These are phyloP conservation scores for Ochlodes sylvanus DNA, from an alignment of 2,888 invertebrate species.

Conservation along the genomic window DNA sequence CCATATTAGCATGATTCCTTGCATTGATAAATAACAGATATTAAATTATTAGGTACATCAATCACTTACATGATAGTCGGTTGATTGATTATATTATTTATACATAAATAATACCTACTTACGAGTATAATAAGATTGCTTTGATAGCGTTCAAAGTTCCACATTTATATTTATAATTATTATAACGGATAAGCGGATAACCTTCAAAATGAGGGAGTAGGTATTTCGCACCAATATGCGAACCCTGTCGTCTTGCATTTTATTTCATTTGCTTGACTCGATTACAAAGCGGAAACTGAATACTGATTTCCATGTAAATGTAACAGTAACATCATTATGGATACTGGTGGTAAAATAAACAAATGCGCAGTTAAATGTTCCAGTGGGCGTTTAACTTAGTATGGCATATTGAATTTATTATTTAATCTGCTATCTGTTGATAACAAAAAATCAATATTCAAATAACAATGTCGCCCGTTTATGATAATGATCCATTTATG, in stretches of 20 bases:
- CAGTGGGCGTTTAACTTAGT: slow-evolving; percentile 30
- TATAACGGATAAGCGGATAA: no score
- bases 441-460: slow-evolving; percentile 20
- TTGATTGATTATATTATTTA: no score
- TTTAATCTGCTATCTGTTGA: slow-evolving; percentile 21
- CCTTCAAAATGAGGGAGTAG: background rate
- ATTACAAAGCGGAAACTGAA: background rate
- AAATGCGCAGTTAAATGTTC: slow-evolving; percentile 28
- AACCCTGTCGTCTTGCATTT: slow-evolving; percentile 7
- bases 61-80: no score
- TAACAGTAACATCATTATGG: slow-evolving; percentile 12
- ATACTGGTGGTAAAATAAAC: slow-evolving; percentile 18
- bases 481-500: slow-evolving; percentile 40
- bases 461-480: slow-evolving; percentile 2
- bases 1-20: no score
- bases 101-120: no score
- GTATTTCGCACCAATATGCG: slow-evolving; percentile 7
- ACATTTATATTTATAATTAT: no score
- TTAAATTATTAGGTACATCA: no score
- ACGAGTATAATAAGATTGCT: no score
- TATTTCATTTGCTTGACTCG: background rate
- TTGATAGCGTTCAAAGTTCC: no score
- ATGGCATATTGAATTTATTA: slow-evolving; percentile 33
- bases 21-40: no score
- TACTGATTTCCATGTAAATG: slow-evolving; percentile 14